phyloP scores from a whole-genome alignment of 2,888 invertebrate species.

The Tuberolachnus salignus region DNA sequence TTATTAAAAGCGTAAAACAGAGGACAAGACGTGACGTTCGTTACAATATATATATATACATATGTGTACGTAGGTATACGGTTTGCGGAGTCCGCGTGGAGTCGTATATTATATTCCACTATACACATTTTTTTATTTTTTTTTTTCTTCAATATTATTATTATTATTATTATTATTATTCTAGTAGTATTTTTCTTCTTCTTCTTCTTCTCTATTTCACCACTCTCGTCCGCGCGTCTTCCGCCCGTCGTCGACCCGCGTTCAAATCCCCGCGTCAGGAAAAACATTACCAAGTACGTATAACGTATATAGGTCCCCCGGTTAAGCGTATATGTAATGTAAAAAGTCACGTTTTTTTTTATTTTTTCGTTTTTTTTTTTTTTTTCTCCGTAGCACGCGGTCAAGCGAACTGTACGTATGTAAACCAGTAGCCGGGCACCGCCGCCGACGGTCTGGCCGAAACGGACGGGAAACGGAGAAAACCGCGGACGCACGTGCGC shows the following conservation, averaged over 20 bases:
- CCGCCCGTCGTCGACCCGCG: not conserved
- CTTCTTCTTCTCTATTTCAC: not conserved
- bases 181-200: not conserved
- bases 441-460: too few species aligned
- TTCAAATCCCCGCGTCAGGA: not conserved
- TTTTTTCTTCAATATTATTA: too few species aligned
- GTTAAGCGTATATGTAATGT: too few species aligned
- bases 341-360: not conserved
- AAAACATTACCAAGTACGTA: not conserved
- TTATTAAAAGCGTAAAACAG: constrained; percentile 48
- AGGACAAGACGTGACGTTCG: constrained; percentile 53
- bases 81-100: not conserved
- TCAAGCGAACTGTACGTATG: not conserved
- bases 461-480: too few species aligned
- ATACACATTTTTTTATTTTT: not conserved
- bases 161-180: too few species aligned
- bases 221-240: too few species aligned
- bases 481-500: too few species aligned
- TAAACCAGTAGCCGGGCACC: not conserved
- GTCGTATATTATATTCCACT: not conserved
- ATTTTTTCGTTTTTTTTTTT: too few species aligned
- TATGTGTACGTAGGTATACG: not conserved
- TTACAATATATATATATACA: constrained; percentile 2
- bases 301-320: not conserved
- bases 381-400: not conserved